Percentiles rank a stretch among this genome's conserved stretches.
Conservation (phyloP, 2,113 vertebrate genomes). For the Willisornis vidua region DNA sequence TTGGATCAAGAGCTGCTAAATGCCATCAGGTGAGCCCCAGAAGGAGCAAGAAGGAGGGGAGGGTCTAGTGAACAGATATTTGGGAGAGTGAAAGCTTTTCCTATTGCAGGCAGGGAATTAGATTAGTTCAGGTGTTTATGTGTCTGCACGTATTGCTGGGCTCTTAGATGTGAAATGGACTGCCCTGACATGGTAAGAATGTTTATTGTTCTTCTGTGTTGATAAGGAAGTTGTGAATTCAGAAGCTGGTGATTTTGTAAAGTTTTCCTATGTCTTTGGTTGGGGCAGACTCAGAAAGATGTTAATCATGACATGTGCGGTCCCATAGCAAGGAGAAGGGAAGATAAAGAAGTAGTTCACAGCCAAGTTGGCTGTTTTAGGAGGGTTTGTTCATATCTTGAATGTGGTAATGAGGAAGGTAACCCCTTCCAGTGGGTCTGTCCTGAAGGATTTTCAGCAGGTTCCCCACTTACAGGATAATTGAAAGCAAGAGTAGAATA, state of each 20-base stretch:
- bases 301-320: accelerated
- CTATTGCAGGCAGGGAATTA: accelerated
- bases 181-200: accelerated
- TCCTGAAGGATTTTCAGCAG: background rate
- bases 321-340: background rate
- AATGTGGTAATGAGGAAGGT: background rate
- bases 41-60: background rate
- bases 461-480: background rate
- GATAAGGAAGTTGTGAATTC: background rate
- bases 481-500: background rate
- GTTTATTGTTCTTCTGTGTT: background rate
- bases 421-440: background rate
- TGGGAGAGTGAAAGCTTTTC: background rate
- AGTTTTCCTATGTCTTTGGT: background rate
- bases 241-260: background rate
- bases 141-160: background rate
- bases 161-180: background rate
- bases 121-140: accelerated
- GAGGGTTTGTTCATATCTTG: background rate
- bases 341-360: background rate
- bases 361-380: background rate
- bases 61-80: background rate
- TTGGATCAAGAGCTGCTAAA: background rate
- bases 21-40: background rate
- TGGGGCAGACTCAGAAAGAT: background rate